Percentiles rank a stretch among this genome's conserved stretches.
phyloP scores from a whole-genome alignment of 2,797 vertebrate genomes.

The Peromyscus aztecus region DNA sequence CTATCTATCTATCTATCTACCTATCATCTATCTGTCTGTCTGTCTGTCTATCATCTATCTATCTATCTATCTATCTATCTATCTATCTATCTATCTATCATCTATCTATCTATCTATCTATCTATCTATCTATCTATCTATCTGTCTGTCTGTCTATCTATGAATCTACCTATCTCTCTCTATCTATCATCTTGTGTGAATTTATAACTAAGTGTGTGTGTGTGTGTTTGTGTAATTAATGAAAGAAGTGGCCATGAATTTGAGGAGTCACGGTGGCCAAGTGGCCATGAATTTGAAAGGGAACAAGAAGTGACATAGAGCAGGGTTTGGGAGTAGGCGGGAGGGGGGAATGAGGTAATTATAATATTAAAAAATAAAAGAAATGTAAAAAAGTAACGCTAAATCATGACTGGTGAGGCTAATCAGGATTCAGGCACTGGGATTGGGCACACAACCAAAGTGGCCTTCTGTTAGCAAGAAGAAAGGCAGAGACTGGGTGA shows the following conservation, averaged over 20 bases:
- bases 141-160: too few species aligned
- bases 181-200: too few species aligned
- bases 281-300: background rate
- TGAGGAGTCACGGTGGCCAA: background rate
- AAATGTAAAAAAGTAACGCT: background rate
- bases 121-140: too few species aligned
- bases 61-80: too few species aligned
- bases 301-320: background rate
- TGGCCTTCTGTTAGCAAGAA: background rate
- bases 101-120: too few species aligned
- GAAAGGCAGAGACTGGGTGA: background rate
- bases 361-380: background rate
- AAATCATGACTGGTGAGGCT: background rate
- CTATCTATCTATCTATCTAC: background rate
- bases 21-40: too few species aligned
- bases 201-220: background rate
- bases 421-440: background rate
- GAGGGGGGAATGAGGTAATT: background rate
- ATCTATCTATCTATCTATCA: too few species aligned
- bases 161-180: too few species aligned
- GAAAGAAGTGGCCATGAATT: background rate
- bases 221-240: background rate
- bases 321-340: background rate
- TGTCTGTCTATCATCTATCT: too few species aligned
- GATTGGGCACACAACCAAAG: background rate